These are phyloP conservation scores for Sycophila sp. DNA, from an alignment of 1,140 invertebrate genomes.

Conservation along the genomic window DNA sequence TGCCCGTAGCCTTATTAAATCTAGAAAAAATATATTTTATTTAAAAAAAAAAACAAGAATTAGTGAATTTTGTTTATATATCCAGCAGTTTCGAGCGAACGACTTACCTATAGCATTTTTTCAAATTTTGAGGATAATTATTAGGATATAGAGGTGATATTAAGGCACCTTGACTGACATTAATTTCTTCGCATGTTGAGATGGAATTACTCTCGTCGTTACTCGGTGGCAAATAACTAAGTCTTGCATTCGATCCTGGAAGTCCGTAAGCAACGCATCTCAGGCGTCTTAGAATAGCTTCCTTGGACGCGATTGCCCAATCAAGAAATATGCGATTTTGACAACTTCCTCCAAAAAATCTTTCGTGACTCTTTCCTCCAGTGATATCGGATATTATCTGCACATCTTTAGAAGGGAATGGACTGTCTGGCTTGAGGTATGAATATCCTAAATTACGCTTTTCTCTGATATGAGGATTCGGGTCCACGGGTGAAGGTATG, in stretches of 20 bases:
- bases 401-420: background rate
- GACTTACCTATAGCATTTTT: conserved; percentile 53
- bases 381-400: background rate
- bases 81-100: background rate
- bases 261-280: conserved; percentile 38
- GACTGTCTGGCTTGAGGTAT: conserved; percentile 45
- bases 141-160: conserved; percentile 49
- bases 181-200: conserved; percentile 7
- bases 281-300: conserved; percentile 45
- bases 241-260: background rate
- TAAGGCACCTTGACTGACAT: conserved; percentile 39
- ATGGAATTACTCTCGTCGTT: background rate
- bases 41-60: background rate
- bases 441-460: conserved; percentile 50
- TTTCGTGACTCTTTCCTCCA: background rate
- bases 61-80: background rate
- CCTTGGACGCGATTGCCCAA: conserved; percentile 52
- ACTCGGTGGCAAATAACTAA: background rate
- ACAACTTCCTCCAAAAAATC: conserved; percentile 38
- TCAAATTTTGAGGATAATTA: conserved; percentile 48
- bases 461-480: conserved; percentile 20
- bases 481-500: background rate
- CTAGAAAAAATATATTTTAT: conserved; percentile 40
- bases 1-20: conserved; percentile 46
- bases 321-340: conserved; percentile 49